Percentiles rank a stretch among this genome's conserved stretches.
These are phyloP conservation scores for Chiloscyllium plagiosum DNA, from an alignment of 2,113 vertebrate species.

Conservation along the genomic window DNA sequence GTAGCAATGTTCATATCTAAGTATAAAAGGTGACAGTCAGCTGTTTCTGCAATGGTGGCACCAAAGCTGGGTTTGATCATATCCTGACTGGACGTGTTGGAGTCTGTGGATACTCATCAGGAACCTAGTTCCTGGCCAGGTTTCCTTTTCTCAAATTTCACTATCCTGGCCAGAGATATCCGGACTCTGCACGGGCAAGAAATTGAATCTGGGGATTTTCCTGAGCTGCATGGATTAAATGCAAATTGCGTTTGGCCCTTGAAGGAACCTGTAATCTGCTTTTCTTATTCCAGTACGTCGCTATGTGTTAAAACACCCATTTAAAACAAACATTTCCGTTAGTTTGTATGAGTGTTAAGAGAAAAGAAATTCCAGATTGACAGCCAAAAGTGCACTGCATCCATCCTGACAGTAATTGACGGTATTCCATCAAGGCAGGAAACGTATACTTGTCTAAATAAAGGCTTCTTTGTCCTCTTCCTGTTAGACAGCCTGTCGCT, in stretches of 20 bases:
- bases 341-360: background rate
- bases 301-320: background rate
- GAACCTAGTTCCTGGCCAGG: background rate
- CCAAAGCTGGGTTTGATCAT: background rate
- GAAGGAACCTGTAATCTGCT: background rate
- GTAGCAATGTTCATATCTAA: background rate
- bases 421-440: background rate
- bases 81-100: slow-evolving; percentile 7
- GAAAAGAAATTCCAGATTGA: background rate
- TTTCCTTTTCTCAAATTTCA: background rate
- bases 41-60: background rate
- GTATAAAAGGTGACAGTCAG: background rate
- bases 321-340: background rate
- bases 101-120: background rate
- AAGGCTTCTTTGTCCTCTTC: background rate
- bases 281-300: background rate
- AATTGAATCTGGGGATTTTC: background rate
- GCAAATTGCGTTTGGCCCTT: no score
- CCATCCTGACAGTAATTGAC: background rate
- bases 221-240: background rate
- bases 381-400: background rate
- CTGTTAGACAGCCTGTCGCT: background rate
- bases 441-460: background rate
- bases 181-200: background rate
- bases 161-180: background rate